Evolutionary conservation across 2,888 invertebrate species (phyloP).

Genomic region (Cephus rjabovi): DNA sequence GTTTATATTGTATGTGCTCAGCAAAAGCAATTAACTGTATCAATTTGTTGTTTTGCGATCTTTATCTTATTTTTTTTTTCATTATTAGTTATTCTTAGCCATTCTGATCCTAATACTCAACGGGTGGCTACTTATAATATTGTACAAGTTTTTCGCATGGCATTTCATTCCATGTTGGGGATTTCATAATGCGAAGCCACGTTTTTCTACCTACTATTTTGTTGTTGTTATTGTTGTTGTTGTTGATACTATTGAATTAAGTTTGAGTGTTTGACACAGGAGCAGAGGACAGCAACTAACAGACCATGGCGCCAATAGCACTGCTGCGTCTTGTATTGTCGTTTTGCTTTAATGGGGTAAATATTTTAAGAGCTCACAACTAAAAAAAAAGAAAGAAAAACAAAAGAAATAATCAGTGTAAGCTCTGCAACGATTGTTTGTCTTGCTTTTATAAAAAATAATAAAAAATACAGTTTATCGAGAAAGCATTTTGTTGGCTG

Average conservation of each 20-base stretch:
- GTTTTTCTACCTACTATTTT: neutral
- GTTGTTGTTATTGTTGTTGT: neutral
- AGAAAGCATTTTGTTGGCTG: neutral
- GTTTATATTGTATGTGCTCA: constrained; percentile 1
- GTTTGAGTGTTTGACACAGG: constrained; percentile 64
- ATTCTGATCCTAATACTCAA: constrained; percentile 22
- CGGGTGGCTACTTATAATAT: no score
- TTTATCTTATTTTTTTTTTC: constrained; percentile 36
- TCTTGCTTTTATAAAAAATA: neutral
- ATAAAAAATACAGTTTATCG: neutral
- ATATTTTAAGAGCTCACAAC: constrained; percentile 54
- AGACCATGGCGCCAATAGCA: constrained; percentile 62
- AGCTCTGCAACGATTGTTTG: neutral
- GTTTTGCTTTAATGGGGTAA: constrained; percentile 66
- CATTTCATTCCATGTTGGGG: neutral
- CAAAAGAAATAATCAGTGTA: constrained; percentile 20
- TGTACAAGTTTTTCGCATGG: no score
- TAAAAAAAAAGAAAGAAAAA: constrained; percentile 9
- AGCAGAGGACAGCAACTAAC: constrained; percentile 65
- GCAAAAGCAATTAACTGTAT: constrained; percentile 49
- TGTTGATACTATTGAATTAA: constrained; percentile 37
- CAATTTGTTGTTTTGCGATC: constrained; percentile 45
- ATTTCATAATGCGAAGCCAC: constrained; percentile 6
- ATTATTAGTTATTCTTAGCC: constrained; percentile 13
- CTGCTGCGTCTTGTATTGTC: constrained; percentile 64